Conservation (phyloP, 2,888 invertebrate species). For the Caenorhabditis parvicauda region DNA sequence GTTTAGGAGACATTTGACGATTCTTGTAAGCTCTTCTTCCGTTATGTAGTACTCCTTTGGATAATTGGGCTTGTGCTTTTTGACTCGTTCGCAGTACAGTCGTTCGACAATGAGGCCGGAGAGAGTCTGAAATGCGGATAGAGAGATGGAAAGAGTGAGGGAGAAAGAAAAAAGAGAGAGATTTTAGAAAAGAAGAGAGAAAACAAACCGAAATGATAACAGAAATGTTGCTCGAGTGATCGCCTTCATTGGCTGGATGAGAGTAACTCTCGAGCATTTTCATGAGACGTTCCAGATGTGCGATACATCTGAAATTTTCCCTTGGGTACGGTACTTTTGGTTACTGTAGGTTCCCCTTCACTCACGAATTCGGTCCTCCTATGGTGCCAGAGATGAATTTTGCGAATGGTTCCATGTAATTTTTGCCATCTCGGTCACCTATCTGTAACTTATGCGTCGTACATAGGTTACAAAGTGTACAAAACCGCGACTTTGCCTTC, state of each 20-base stretch:
- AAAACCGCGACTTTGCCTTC: conserved; percentile 24
- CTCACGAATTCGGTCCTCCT: conserved; percentile 21
- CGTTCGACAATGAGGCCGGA: conserved; percentile 8
- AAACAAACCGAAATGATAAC: conserved; percentile 9
- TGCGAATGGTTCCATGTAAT: conserved; percentile 3
- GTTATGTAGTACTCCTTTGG: conserved; percentile 24
- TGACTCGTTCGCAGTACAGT: conserved; percentile 18
- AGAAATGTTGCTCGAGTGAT: conserved; percentile 19
- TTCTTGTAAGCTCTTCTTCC: conserved; percentile 32
- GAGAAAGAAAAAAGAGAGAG: too few relatives aligned
- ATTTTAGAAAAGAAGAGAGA: conserved; percentile 2
- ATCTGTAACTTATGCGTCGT: too few relatives aligned
- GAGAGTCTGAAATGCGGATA: too few relatives aligned
- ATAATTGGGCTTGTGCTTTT: conserved; percentile 10
- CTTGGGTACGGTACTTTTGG: too few relatives aligned
- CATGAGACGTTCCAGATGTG: conserved; percentile 31
- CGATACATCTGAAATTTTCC: conserved; percentile 20
- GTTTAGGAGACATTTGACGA: too few relatives aligned
- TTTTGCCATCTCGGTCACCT: conserved; percentile 14
- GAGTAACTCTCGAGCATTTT: conserved; percentile 26
- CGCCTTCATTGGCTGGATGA: conserved; percentile 32
- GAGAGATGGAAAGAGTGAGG: too few relatives aligned
- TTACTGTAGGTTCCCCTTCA: too few relatives aligned
- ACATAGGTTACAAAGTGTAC: too few relatives aligned
- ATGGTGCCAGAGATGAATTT: conserved; percentile 9